A percentile compares a stretch with the other conserved stretches of the same genome.
These are phyloP conservation scores for Etia nguti DNA, from an alignment of 2,113 vertebrate genomes.

Conservation along the genomic window DNA sequence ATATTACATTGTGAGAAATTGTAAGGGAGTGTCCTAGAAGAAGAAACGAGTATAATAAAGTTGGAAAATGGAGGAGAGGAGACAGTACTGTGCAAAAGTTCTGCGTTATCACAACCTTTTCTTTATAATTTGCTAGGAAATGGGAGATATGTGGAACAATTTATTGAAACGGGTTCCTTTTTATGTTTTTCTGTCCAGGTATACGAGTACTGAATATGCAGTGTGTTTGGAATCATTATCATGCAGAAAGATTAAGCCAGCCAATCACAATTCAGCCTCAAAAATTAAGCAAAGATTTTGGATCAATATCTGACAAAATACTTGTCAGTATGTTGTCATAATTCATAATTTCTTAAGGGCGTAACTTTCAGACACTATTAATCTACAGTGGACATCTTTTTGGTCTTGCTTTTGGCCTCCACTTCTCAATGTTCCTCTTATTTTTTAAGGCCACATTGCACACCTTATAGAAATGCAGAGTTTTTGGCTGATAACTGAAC, in stretches of 20 bases:
- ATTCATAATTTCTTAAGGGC: neutral
- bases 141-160: neutral
- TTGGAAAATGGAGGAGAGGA: neutral
- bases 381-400: neutral
- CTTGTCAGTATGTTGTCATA: neutral
- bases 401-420: neutral
- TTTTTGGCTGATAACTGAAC: neutral
- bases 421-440: neutral
- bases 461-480: neutral
- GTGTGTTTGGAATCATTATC: neutral
- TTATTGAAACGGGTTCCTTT: neutral
- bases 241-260: neutral
- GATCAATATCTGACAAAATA: neutral
- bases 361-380: neutral
- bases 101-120: rapidly evolving
- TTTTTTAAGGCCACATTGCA: neutral
- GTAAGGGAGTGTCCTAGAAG: neutral
- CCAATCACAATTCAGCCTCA: neutral
- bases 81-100: neutral
- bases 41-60: neutral
- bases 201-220: neutral
- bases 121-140: neutral
- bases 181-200: neutral
- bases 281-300: neutral
- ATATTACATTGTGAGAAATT: neutral